Base-by-base conservation (phyloP, 1,140 invertebrate species). In the Dinothrombium tinctorium region DNA sequence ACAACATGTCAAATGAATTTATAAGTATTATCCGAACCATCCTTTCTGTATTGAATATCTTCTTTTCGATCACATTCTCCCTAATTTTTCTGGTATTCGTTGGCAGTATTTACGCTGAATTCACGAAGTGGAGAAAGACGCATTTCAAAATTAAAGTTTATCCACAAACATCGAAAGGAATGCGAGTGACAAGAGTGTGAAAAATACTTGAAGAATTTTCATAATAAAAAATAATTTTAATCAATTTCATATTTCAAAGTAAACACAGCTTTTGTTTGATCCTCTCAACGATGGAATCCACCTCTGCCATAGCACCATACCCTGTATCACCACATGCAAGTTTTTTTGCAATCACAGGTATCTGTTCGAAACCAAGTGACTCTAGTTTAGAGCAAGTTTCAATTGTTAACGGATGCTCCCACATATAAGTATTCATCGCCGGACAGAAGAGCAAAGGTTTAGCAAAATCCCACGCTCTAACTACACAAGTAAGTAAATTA, bases 401-500 rank as follows among this genome's bases (percentile, higher is more conserved):
- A 2, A 62, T 55, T 3, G 92, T 99, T 9, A 94, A 56, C 0
- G 90, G 90, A 62, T 98, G 90, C 43, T 89, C 67, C 74, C 82
- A 98, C 84, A 90, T 90, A 48, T 71, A 69, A 0, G 86, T 95
- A 54, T 98, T 98, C 94, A 99, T 99, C 2, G 92, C 89, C 0
- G 92, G 90, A 53, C 87, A 92, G 61, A 95, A 92, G 7, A 94
- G 51, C 2, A 94, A 55, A 0, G 86, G 84, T 4, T 56, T 55
- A 12, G 46, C 47, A 8, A 75, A 50, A 51, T 94, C 77, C 92
- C 94, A 99, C 4, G 92, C 94, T 49, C 92, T 60, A 1, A 78
- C 72, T 9, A 82, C 71, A 52, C 87, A 94, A 7, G 87, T 89
- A 26, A 98, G 55, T 28, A 99, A 66, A 64, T 98, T 99, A 59